These are phyloP conservation scores for Mycetomoellerius zeteki DNA, from an alignment of 1,140 invertebrate species.

Conservation along the genomic window DNA sequence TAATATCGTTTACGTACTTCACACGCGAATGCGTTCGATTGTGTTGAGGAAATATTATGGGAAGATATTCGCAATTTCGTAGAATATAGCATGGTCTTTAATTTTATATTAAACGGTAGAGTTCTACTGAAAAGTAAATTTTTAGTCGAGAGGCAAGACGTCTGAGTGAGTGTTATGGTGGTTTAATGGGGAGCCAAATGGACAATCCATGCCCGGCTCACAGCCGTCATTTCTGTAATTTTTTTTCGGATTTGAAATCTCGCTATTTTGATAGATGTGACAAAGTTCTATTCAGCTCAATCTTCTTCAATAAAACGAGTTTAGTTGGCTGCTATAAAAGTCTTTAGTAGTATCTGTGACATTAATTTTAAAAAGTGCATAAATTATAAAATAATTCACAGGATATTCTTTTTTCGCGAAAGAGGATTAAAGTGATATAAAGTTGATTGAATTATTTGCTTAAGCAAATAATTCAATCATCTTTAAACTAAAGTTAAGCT, in stretches of 20 bases:
- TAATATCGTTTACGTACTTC: slow-evolving; percentile 23
- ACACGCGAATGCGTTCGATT: neutral
- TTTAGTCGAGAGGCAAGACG: neutral
- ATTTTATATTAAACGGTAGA: neutral
- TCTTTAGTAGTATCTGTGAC: neutral
- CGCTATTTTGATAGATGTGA: neutral
- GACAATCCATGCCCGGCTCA: neutral
- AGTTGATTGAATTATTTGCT: slow-evolving; percentile 5
- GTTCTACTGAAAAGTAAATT: neutral
- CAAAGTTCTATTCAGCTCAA: neutral
- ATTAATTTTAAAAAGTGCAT: neutral
- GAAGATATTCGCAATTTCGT: neutral
- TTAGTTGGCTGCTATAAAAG: neutral
- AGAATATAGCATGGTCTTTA: neutral
- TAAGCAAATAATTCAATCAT: neutral
- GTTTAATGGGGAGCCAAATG: slow-evolving; percentile 10
- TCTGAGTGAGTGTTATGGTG: neutral
- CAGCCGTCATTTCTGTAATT: neutral
- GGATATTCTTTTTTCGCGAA: neutral
- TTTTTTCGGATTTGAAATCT: slow-evolving; percentile 26
- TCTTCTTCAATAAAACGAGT: neutral
- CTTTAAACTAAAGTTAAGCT: no score
- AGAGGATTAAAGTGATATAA: neutral
- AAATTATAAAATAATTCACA: neutral
- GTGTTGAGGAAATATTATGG: no score